These are phyloP conservation scores for Antedon mediterranea DNA, from an alignment of 53 echinoderm and acorn worm species.

Conservation along the genomic window DNA sequence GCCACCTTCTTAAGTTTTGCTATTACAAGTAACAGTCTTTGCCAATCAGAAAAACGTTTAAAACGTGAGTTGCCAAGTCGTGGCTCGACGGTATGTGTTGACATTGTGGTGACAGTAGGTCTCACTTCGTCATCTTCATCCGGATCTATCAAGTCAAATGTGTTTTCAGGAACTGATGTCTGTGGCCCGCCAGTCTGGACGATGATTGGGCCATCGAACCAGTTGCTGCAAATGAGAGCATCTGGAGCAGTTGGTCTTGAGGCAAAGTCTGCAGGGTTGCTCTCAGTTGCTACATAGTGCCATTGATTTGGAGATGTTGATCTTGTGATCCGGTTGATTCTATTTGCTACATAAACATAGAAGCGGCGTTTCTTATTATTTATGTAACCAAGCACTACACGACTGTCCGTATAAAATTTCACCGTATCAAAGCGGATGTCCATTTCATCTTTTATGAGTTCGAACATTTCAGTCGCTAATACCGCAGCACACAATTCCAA, in stretches of 20 bases:
- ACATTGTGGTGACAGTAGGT: not conserved
- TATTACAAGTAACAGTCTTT: not conserved
- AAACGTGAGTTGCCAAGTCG: conserved; percentile 9
- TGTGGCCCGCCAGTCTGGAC: not conserved
- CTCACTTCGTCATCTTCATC: conserved; percentile 14
- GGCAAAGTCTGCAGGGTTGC: conserved; percentile 20
- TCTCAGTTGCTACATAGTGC: not conserved
- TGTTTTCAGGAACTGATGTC: not conserved
- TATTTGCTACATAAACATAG: no score
- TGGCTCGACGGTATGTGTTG: not conserved
- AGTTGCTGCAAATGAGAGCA: conserved; percentile 9
- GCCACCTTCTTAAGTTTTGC: conserved; percentile 3
- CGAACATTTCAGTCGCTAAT: no score
- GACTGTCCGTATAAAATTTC: no score
- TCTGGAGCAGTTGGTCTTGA: conserved; percentile 5
- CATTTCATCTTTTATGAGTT: no score
- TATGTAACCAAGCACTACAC: no score
- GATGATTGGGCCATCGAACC: conserved; percentile 14
- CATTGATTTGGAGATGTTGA: no score
- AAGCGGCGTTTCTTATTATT: no score
- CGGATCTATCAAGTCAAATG: not conserved
- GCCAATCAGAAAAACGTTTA: conserved; percentile 3
- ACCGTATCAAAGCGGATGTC: no score
- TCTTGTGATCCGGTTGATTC: no score
- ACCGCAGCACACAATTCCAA: no score